Base-by-base conservation (phyloP, 2,888 invertebrate genomes). In the Lapara coniferarum region DNA sequence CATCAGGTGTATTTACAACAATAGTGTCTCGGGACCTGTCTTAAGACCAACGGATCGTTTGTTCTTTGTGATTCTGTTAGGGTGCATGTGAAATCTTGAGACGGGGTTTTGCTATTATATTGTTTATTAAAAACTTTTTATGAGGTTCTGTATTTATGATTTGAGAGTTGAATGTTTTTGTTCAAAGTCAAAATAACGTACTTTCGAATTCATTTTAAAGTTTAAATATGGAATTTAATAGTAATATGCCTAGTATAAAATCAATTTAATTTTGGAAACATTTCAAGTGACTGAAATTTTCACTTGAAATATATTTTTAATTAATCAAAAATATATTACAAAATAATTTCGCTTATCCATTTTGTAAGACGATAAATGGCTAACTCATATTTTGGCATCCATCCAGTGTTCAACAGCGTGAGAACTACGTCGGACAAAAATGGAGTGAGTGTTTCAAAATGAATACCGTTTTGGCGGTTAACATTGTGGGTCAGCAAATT, bases 1-100 rank as follows among this genome's bases (percentile, higher is more conserved):
- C 87, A 81, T 89, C 90, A 90, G 90, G 90, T 90, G 90, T 83
- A 84, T 85, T 82, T 81, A 75, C 75, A 81, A 85, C 81, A 79
- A 44, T 25, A 56, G 56, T 25, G 25, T 25, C 19, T 19, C 19
- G 16, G 73, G 83, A 85, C 85, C 85, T 86, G 84, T 84, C 77
- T 75, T 78, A 86, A 87, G 80, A 87, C 79, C 84, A 90, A 89
- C 89, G 87, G 89, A 88, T 82, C 79, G 78, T 37, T 53, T 6
- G 37, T 37, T 70, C 78, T 79, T 86, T 85, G 81, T 83, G 77
- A 72, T 76, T 72, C 70, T 78, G 80, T 82, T 78, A 77, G 78
- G 74, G 19, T 25, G 14, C 25, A 16, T 6, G 46, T 2, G 44
- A 16, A 19, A 19, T 51, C 25, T 13, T 51, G 8, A 37, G 37